Conservation (phyloP, 1,140 invertebrate genomes). For the Thalassaphorura encarpata region DNA sequence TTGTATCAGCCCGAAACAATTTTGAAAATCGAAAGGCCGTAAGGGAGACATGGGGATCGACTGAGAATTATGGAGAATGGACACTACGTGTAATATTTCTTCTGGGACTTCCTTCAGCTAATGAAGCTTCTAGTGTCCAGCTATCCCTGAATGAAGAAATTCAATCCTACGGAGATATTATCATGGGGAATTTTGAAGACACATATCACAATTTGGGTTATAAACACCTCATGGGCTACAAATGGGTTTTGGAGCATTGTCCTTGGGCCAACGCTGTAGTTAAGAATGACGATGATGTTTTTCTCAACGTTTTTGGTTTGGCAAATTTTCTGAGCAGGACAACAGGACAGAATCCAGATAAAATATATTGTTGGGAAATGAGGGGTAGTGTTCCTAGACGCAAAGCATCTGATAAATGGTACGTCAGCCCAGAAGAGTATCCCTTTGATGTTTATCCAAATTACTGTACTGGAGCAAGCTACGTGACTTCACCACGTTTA, state of each 20-base stretch:
- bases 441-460: slow-evolving; percentile 50
- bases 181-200: slow-evolving; percentile 70
- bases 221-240: slow-evolving; percentile 77
- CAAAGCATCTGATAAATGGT: slow-evolving; percentile 65
- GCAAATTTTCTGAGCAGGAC: slow-evolving; percentile 37
- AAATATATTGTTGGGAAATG: slow-evolving; percentile 58
- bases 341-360: slow-evolving; percentile 31
- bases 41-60: not conserved
- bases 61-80: not conserved
- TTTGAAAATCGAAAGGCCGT: not conserved
- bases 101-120: not conserved
- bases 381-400: slow-evolving; percentile 53
- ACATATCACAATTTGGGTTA: slow-evolving; percentile 75
- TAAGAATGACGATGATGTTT: slow-evolving; percentile 83
- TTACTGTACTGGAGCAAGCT: slow-evolving; percentile 75
- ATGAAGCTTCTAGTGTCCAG: not conserved
- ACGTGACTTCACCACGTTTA: slow-evolving; percentile 52
- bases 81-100: not conserved
- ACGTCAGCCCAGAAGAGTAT: slow-evolving; percentile 57
- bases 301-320: slow-evolving; percentile 61
- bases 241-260: slow-evolving; percentile 61
- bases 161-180: slow-evolving; percentile 53
- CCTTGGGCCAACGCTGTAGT: slow-evolving; percentile 54
- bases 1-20: not conserved
- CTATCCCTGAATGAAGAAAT: slow-evolving; percentile 45